Base-by-base conservation (phyloP, 2,888 invertebrate species). In the Agrotis ipsilon region DNA sequence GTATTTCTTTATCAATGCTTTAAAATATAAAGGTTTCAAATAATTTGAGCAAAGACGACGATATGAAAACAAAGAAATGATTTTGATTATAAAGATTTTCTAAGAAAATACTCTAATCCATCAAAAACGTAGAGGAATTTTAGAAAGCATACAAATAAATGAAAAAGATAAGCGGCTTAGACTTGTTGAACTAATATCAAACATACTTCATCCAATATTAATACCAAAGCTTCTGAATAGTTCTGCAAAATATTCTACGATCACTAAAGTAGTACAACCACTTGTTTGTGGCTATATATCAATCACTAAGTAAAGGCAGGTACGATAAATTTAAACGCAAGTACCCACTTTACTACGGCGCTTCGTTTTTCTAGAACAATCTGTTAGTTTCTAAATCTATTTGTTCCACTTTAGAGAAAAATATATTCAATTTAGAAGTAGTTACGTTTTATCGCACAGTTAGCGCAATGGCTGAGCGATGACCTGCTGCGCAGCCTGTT, bases 221-320 rank as follows among this genome's bases (percentile, higher is more conserved):
- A 54, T 24, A 45, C 18, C 21, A 24, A 7, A 39, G 1, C 1
- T 2, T 3, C n/a, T 55, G 39, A 24, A 52, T 49, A 24, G 24
- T 75, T 54, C 13, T 14, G 45, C 19, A 11, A 51, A 66, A 51
- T 63, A 70, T 69, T 58, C 6, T n/a, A 19, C 43, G 18, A 52
- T 60, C 19, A 55, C 39, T 52, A 21, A n/a, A 13, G 21, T 68
- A 61, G n/a, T 39, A 49, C 32, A 62, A 24, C 54, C 43, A 81
- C 67, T 81, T 79, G 78, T 81, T 81, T 81, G 78, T 55, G 62
- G 45, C 46, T 27, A 65, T 79, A 81, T 58, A 81, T 81, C 79
- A 81, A 78, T 79, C 82, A 78, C 72, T 59, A 55, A 60, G 45
- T 51, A 72, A 39, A 61, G 65, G 68, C 73, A 82, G 79, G 68